phyloP scores from a whole-genome alignment of 2,113 vertebrate species.

The Etheostoma cragini region DNA sequence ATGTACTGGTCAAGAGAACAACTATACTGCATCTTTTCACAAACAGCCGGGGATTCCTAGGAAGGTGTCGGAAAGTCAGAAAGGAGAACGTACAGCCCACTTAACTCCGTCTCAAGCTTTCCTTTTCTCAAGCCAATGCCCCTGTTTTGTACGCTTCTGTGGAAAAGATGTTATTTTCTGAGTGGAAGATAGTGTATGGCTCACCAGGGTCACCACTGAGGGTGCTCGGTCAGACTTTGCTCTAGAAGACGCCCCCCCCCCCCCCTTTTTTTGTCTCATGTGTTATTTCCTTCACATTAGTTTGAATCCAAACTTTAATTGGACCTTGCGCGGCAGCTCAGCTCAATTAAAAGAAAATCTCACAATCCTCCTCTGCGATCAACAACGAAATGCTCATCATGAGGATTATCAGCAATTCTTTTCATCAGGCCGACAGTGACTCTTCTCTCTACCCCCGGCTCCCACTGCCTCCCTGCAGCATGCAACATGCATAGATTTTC shows the following conservation, averaged over 20 bases:
- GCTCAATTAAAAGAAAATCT: slow-evolving; percentile 37
- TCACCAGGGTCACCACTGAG: slow-evolving; percentile 63
- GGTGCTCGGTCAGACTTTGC: slow-evolving; percentile 54
- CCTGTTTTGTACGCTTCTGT: slow-evolving; percentile 45
- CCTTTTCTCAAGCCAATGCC: slow-evolving; percentile 48
- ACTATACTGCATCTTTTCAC: slow-evolving; percentile 12
- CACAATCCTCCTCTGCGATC: slow-evolving; percentile 38
- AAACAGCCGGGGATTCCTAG: slow-evolving; percentile 17
- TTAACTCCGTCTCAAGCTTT: slow-evolving; percentile 56
- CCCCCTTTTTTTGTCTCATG: neutral
- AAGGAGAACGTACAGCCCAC: slow-evolving; percentile 56
- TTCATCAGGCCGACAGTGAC: slow-evolving; percentile 61
- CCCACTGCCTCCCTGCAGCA: slow-evolving; percentile 67
- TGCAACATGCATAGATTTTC: slow-evolving; percentile 65
- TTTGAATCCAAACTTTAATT: slow-evolving; percentile 36
- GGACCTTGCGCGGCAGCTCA: slow-evolving; percentile 23
- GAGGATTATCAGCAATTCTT: slow-evolving; percentile 74
- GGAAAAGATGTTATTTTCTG: slow-evolving; percentile 72
- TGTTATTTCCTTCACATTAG: neutral
- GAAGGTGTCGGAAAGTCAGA: slow-evolving; percentile 68
- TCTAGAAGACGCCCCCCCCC: slow-evolving; percentile 16
- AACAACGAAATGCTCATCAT: slow-evolving; percentile 67
- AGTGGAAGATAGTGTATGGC: slow-evolving; percentile 43
- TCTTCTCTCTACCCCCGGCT: slow-evolving; percentile 46
- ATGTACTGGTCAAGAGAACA: slow-evolving; percentile 21